Conservation (phyloP, 2,113 vertebrate genomes). For the Trogon surrucura region DNA sequence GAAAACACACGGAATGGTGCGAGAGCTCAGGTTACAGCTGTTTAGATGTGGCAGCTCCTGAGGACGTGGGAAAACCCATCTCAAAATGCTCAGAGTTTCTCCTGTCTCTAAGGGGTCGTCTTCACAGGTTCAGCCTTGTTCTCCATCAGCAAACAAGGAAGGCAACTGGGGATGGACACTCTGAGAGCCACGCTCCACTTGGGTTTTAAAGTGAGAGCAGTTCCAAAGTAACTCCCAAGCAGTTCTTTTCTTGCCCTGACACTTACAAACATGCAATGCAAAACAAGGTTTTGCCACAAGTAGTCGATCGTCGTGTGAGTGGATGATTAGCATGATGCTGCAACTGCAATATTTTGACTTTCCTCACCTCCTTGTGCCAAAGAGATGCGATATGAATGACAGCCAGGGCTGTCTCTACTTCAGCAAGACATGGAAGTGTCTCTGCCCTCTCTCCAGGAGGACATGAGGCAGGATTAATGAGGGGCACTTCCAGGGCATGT, state of each 20-base stretch:
- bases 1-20: neutral
- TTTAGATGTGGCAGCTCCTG: neutral
- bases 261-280: conserved; percentile 6
- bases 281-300: neutral
- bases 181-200: neutral
- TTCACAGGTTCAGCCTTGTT: neutral
- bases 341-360: neutral
- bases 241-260: neutral
- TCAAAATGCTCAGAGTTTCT: neutral
- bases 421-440: neutral
- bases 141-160: neutral
- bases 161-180: neutral
- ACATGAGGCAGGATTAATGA: neutral
- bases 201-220: neutral
- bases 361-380: neutral
- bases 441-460: neutral
- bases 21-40: neutral
- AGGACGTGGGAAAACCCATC: neutral
- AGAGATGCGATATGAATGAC: neutral
- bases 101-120: neutral
- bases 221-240: neutral
- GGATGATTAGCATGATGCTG: neutral
- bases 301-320: neutral
- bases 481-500: neutral
- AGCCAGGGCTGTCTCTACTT: neutral